Evolutionary conservation across 2,797 vertebrate species (phyloP).

Genomic region (Danio choprae): DNA sequence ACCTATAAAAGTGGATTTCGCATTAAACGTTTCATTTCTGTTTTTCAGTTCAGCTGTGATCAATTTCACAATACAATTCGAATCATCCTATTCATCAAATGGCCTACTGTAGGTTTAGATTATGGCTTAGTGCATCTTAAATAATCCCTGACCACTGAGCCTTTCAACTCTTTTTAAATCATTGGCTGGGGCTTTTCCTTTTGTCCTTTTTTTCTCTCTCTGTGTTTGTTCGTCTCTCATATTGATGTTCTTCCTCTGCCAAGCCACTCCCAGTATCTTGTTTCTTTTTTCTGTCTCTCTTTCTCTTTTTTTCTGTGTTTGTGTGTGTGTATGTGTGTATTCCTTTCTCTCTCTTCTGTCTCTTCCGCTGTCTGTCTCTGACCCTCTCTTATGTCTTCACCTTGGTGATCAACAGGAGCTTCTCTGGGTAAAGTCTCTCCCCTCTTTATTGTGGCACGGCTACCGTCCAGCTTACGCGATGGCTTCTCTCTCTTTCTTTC

Average conservation of each 20-base stretch:
- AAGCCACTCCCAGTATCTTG: conserved; percentile 54
- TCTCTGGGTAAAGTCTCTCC: conserved; percentile 82
- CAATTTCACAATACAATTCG: not conserved
- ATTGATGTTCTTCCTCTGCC: conserved; percentile 54
- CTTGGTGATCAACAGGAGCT: conserved; percentile 82
- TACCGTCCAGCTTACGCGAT: conserved; percentile 70
- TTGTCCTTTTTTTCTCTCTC: conserved; percentile 62
- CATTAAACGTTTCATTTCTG: not conserved
- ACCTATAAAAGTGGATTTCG: not conserved
- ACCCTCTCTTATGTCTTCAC: conserved; percentile 75
- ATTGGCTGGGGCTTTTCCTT: conserved; percentile 65
- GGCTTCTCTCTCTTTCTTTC: conserved; percentile 82
- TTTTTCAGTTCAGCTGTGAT: not conserved
- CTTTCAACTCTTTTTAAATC: conserved; percentile 40
- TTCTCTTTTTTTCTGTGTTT: conserved; percentile 64
- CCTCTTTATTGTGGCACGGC: conserved; percentile 71
- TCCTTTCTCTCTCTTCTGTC: conserved; percentile 54
- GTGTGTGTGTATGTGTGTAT: conserved; percentile 27
- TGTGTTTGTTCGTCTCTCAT: conserved; percentile 58
- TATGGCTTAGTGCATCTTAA: not conserved
- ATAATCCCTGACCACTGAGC: not conserved
- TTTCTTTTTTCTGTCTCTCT: conserved; percentile 49
- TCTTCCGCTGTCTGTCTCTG: conserved; percentile 72
- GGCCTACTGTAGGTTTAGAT: not conserved
- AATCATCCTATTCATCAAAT: not conserved